These are phyloP conservation scores for Chrysolina americana DNA, from an alignment of 2,888 invertebrate genomes.

Conservation along the genomic window DNA sequence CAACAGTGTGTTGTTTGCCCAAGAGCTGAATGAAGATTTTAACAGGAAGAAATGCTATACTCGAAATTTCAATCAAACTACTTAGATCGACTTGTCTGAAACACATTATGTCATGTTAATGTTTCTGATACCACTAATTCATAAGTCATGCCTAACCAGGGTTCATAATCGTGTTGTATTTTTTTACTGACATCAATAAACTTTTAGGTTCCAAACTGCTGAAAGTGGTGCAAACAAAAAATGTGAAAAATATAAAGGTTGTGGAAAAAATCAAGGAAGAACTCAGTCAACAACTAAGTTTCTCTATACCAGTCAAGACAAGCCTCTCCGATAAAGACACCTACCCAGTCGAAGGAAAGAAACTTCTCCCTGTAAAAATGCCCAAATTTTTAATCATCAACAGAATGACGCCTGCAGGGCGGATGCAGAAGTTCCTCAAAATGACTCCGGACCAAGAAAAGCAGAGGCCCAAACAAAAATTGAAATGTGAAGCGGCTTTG, in stretches of 20 bases:
- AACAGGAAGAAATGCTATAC: too few relatives aligned
- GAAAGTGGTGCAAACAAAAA: slow-evolving; percentile 58
- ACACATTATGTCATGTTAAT: too few relatives aligned
- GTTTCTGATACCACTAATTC: too few relatives aligned
- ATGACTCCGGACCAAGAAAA: slow-evolving; percentile 60
- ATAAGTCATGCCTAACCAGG: neutral
- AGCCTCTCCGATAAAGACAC: neutral
- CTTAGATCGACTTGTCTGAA: too few relatives aligned
- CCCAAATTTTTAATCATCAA: slow-evolving; percentile 35
- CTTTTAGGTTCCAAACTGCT: slow-evolving; percentile 42
- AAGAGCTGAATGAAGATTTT: too few relatives aligned
- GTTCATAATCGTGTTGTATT: neutral
- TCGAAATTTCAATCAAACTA: too few relatives aligned
- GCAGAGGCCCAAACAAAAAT: slow-evolving; percentile 49
- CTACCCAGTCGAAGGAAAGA: slow-evolving; percentile 17
- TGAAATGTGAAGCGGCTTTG: slow-evolving; percentile 56
- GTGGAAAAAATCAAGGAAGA: slow-evolving; percentile 57
- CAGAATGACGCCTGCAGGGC: slow-evolving; percentile 37
- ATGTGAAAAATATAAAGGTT: slow-evolving; percentile 55
- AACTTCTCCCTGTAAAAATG: neutral
- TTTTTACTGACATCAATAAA: neutral
- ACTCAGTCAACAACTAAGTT: slow-evolving; percentile 49
- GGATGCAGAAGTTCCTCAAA: slow-evolving; percentile 61
- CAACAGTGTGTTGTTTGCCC: too few relatives aligned
- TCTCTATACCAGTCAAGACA: neutral